Base-by-base conservation (phyloP, 2,888 invertebrate species). In the Trachelus troglodyta region DNA sequence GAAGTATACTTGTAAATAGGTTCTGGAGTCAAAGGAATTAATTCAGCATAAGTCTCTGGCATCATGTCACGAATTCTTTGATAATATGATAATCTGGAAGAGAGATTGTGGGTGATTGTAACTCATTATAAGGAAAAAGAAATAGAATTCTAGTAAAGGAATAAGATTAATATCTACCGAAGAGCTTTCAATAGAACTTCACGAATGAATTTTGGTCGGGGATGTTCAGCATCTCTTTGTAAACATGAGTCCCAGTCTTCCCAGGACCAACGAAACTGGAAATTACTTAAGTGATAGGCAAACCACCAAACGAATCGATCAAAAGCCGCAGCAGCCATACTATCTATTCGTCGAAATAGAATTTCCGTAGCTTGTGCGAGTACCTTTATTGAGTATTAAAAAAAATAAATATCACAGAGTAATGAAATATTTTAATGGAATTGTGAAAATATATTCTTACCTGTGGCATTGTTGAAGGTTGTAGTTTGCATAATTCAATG, bases 191-290 rank as follows among this genome's bases (percentile, higher is more conserved):
- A 94, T 79, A 99, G 94, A 31, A 97, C 97, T 92, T 99, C 99
- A 83, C 95, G 94, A 77, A 99, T 96, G 91, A 99, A 99, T 89
- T 98, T 96, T 1, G 98, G 97, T 85, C 98, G 96, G 0, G 99
- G 99, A 92, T 98, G 97, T 87, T 98, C 97, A 1, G 94, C 91
- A 89, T 98, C 97, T 34, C 97, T 92, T 82, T 95, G 94, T n/a
- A 97, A 93, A 87, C 97, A 97, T 23, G 95, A 95, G 88, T 96
- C 96, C 98, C 98, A 98, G 89, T 98, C 98, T 84, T 98, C 97
- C 99, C 99, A 99, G 3, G 98, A 98, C 99, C 99, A 99, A 77
- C 98, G 95, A 91, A 98, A 99, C 92, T 99, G 99, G 92, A 99
- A 99, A 93, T 99, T 99, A 91, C 99, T 99, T 92, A 99, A 93